phyloP scores from a whole-genome alignment of 2,113 vertebrate species.

The Oryzias woworae region DNA sequence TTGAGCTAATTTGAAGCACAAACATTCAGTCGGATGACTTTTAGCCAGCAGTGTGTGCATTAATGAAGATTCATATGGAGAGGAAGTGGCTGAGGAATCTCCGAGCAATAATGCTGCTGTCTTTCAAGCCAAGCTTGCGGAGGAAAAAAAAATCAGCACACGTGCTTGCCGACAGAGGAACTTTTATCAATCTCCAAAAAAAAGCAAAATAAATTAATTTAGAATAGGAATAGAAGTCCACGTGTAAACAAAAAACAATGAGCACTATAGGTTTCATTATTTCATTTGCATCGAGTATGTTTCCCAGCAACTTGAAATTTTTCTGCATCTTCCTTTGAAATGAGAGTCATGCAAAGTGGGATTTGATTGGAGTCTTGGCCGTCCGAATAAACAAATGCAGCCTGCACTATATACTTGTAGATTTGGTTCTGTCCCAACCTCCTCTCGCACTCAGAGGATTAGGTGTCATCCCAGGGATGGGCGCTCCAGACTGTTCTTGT shows the following conservation, averaged over 20 bases:
- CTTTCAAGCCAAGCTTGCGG: background rate
- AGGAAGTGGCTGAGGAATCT: slow-evolving; percentile 27
- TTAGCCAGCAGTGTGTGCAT: slow-evolving; percentile 36
- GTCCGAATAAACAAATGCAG: slow-evolving; percentile 68
- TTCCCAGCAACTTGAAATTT: slow-evolving; percentile 9
- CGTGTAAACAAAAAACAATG: too few species aligned
- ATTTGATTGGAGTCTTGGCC: slow-evolving; percentile 48
- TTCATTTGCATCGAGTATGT: slow-evolving; percentile 30
- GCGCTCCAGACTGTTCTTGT: slow-evolving; percentile 38
- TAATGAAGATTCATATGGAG: slow-evolving; percentile 48
- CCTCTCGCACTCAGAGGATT: slow-evolving; percentile 52
- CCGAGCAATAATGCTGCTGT: slow-evolving; percentile 22
- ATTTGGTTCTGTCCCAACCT: slow-evolving; percentile 44
- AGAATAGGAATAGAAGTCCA: background rate
- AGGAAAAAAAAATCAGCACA: background rate
- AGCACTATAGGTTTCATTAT: slow-evolving; percentile 3
- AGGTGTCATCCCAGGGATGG: slow-evolving; percentile 61
- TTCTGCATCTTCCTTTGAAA: slow-evolving; percentile 31
- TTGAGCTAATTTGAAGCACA: slow-evolving; percentile 55
- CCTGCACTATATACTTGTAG: slow-evolving; percentile 36
- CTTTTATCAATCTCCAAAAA: slow-evolving; percentile 5
- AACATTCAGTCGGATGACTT: slow-evolving; percentile 44
- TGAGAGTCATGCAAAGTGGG: slow-evolving; percentile 52
- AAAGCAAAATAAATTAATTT: background rate
- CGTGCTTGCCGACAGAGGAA: background rate